Evolutionary conservation across 1,140 invertebrate genomes (phyloP).

Genomic region (Saccostrea echinata): DNA sequence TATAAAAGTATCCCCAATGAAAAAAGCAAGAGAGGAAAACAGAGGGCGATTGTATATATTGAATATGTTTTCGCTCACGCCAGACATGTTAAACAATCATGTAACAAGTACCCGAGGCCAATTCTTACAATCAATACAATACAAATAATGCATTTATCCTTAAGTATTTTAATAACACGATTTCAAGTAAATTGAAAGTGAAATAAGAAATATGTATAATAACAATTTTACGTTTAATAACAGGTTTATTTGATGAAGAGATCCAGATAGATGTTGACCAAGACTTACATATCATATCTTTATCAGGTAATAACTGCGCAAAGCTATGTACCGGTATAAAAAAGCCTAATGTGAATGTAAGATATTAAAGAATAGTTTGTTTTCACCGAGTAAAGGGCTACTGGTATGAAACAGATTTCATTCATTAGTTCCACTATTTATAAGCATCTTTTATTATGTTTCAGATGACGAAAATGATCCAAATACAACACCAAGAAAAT

Average conservation of each 20-base stretch:
- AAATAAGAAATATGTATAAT: too few species aligned
- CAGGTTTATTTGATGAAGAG: constrained; percentile 5
- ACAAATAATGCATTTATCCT: too few species aligned
- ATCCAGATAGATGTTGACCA: neutral
- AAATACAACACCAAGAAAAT: neutral
- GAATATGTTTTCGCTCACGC: too few species aligned
- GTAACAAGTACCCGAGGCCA: too few species aligned
- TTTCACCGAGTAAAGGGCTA: neutral
- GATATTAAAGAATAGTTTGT: neutral
- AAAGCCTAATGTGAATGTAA: too few species aligned
- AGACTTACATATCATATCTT: neutral
- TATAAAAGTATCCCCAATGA: too few species aligned
- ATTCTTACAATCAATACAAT: too few species aligned
- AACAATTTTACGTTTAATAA: neutral
- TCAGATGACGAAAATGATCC: neutral
- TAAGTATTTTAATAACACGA: too few species aligned
- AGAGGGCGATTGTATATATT: too few species aligned
- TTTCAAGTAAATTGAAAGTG: too few species aligned
- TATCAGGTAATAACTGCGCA: neutral
- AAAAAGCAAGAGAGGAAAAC: too few species aligned
- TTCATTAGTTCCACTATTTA: neutral
- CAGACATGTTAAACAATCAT: too few species aligned
- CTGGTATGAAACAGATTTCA: neutral
- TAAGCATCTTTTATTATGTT: neutral
- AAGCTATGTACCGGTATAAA: neutral